A percentile compares a stretch with the other conserved stretches of the same genome.
Evolutionary conservation across 2,888 invertebrate genomes (phyloP).

Genomic region (Patella caerulea): DNA sequence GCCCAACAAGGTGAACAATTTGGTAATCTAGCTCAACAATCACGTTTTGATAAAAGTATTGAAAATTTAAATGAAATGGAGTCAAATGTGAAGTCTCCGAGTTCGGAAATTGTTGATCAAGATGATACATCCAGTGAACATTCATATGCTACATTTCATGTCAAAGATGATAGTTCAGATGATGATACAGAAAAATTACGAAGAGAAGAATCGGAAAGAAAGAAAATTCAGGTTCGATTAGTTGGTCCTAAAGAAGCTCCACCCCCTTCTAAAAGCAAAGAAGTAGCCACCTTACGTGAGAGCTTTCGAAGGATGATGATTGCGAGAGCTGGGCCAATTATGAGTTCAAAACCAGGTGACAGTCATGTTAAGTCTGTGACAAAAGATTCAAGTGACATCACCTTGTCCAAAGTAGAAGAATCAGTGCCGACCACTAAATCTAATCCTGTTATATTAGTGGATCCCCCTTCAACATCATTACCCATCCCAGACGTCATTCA

Average conservation of each 20-base stretch:
- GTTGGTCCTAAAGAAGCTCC: slow-evolving; percentile 61
- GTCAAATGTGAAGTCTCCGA: slow-evolving; percentile 41
- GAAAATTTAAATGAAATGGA: slow-evolving; percentile 51
- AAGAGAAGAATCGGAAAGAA: slow-evolving; percentile 45
- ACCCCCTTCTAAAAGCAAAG: slow-evolving; percentile 61
- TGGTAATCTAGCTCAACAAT: slow-evolving; percentile 42
- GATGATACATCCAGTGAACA: slow-evolving; percentile 64
- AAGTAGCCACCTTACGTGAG: slow-evolving; percentile 60
- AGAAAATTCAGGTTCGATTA: slow-evolving; percentile 59
- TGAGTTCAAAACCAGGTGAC: slow-evolving; percentile 3
- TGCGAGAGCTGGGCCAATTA: slow-evolving; percentile 49
- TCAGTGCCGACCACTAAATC: not conserved
- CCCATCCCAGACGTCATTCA: not conserved
- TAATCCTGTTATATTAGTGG: not conserved
- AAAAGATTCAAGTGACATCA: not conserved
- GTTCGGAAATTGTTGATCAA: slow-evolving; percentile 34
- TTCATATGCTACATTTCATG: slow-evolving; percentile 61
- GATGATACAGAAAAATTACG: slow-evolving; percentile 42
- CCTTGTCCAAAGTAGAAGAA: not conserved
- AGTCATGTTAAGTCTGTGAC: not conserved
- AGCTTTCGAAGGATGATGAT: slow-evolving; percentile 64
- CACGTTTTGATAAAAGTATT: slow-evolving; percentile 51
- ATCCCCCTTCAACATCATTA: not conserved
- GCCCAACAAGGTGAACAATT: slow-evolving; percentile 74
- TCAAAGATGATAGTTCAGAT: slow-evolving; percentile 58